Evolutionary conservation across 1,140 invertebrate species (phyloP).

Genomic region (Pantala flavescens): DNA sequence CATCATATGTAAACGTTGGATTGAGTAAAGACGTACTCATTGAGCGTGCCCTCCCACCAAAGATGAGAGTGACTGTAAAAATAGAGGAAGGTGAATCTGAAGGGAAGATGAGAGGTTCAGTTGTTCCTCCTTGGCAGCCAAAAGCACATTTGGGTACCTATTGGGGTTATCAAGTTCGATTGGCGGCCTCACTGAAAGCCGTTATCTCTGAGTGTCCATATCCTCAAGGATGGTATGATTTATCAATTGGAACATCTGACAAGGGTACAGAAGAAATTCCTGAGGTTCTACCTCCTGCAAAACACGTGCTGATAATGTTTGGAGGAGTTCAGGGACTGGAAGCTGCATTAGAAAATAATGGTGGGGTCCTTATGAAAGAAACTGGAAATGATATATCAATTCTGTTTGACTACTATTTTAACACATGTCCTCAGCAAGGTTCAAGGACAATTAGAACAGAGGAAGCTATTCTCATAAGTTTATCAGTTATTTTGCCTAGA

Average conservation of each 20-base stretch:
- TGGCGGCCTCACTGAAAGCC: constrained; percentile 69
- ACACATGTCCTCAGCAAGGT: constrained; percentile 85
- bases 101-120: constrained; percentile 56
- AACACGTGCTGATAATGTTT: constrained; percentile 79
- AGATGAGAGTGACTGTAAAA: constrained; percentile 81
- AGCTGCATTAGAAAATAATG: constrained; percentile 74
- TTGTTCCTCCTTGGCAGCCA: constrained; percentile 71
- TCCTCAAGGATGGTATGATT: constrained; percentile 57
- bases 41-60: constrained; percentile 63
- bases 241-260: constrained; percentile 85
- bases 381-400: constrained; percentile 63
- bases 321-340: constrained; percentile 89
- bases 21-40: constrained; percentile 67
- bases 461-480: constrained; percentile 77
- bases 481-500: constrained; percentile 54
- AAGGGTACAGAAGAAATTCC: constrained; percentile 60
- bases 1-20: constrained; percentile 82
- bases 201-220: constrained; percentile 80
- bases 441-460: constrained; percentile 93
- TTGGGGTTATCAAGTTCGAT: constrained; percentile 89
- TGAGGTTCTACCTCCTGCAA: constrained; percentile 40
- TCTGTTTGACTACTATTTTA: constrained; percentile 85
- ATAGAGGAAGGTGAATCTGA: constrained; percentile 39
- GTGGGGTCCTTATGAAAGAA: constrained; percentile 42
- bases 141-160: constrained; percentile 70